Conservation (phyloP, 2,888 invertebrate species). For the Zaprionus lineosus region DNA sequence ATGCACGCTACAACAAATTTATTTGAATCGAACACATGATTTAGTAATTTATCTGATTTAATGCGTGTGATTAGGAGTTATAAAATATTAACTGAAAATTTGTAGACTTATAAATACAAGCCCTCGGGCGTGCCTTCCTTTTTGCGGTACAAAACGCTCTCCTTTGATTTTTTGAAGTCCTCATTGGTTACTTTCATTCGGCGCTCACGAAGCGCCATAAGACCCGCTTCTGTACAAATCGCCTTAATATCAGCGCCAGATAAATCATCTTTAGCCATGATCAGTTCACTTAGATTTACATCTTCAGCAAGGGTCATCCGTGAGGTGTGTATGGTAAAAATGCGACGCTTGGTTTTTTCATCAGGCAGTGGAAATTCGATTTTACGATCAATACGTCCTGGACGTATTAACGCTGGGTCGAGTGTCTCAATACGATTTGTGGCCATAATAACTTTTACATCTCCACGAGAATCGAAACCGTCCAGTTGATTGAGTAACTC, state of each 20-base stretch:
- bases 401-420: constrained; percentile 98
- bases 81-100: constrained; percentile 65
- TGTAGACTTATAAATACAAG: constrained; percentile 91
- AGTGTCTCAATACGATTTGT: constrained; percentile 99
- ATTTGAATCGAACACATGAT: constrained; percentile 44
- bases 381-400: constrained; percentile 99
- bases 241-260: constrained; percentile 99
- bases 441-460: constrained; percentile 99
- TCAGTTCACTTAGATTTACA: constrained; percentile 97
- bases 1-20: constrained; percentile 61
- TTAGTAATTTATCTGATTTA: constrained; percentile 60
- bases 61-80: constrained; percentile 61
- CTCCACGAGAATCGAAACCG: constrained; percentile 97
- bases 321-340: constrained; percentile 99
- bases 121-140: constrained; percentile 99
- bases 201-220: constrained; percentile 98
- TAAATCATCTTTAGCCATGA: constrained; percentile 99
- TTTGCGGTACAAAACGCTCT: constrained; percentile 99
- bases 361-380: constrained; percentile 99
- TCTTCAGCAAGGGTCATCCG: constrained; percentile 98
- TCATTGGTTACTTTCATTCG: constrained; percentile 99
- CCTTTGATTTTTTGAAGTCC: constrained; percentile 99
- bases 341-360: constrained; percentile 98
- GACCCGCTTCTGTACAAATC: constrained; percentile 99
- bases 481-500: constrained; percentile 99